Percentiles rank a stretch among this genome's conserved stretches.
phyloP scores from a whole-genome alignment of 1,140 invertebrate genomes.

The Tetramorium alpestre region DNA sequence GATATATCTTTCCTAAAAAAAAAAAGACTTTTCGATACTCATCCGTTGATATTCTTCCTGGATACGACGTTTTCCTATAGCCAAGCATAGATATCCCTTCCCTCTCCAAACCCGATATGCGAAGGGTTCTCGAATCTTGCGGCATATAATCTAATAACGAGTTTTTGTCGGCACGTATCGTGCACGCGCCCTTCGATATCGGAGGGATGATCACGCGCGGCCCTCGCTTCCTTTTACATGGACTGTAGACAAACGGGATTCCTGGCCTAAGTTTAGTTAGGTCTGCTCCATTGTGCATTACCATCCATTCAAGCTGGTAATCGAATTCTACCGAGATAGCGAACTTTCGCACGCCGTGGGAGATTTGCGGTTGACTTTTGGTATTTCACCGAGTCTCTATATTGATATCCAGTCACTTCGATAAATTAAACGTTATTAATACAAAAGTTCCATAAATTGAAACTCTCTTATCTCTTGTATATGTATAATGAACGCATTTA shows the following conservation, averaged over 20 bases:
- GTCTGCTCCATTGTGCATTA: conserved; percentile 84
- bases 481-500: not conserved
- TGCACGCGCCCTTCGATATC: conserved; percentile 78
- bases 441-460: conserved; percentile 7
- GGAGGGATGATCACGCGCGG: conserved; percentile 62
- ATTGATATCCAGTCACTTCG: not conserved
- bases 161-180: conserved; percentile 81
- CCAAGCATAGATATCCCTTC: not conserved
- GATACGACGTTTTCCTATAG: conserved; percentile 40
- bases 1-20: not conserved
- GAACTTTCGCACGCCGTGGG: conserved; percentile 78
- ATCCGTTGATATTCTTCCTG: conserved; percentile 52
- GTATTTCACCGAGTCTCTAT: conserved; percentile 25
- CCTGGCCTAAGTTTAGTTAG: conserved; percentile 75
- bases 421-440: not conserved
- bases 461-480: too few species aligned
- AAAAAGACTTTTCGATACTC: conserved; percentile 16
- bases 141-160: conserved; percentile 84
- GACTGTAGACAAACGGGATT: conserved; percentile 72
- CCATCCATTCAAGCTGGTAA: conserved; percentile 85
- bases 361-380: conserved; percentile 84
- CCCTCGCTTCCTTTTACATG: conserved; percentile 50
- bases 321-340: conserved; percentile 84
- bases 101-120: conserved; percentile 17
- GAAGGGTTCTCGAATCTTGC: conserved; percentile 52